A percentile compares a stretch with the other conserved stretches of the same genome.
Conservation (phyloP, 2,797 vertebrate species). For the Eidolon dupreanum region DNA sequence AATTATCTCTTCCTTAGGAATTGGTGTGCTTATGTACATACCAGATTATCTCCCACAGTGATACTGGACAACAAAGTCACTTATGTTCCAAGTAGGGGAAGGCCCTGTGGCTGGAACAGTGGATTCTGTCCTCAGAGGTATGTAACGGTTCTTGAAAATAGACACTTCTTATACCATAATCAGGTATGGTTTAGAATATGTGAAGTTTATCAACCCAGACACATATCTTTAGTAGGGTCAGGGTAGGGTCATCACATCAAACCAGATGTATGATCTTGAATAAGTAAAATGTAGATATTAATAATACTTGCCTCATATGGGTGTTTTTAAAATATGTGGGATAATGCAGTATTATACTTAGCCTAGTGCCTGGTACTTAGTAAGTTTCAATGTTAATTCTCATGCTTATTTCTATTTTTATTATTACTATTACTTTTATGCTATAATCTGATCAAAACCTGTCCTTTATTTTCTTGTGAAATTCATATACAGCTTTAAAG, state of each 20-base stretch:
- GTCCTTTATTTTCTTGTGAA: slow-evolving; percentile 27
- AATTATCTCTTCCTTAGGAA: slow-evolving; percentile 83
- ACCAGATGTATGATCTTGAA: neutral
- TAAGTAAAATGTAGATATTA: neutral
- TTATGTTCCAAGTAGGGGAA: slow-evolving; percentile 72
- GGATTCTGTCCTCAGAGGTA: slow-evolving; percentile 86
- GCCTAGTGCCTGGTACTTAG: neutral
- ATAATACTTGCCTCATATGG: neutral
- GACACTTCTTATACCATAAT: neutral
- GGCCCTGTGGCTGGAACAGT: slow-evolving; percentile 82
- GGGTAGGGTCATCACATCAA: neutral
- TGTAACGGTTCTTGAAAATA: slow-evolving; percentile 23
- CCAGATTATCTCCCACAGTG: slow-evolving; percentile 84
- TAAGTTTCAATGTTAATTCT: neutral
- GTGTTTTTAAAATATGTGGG: slow-evolving; percentile 14
- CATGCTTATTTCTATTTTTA: neutral
- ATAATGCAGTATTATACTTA: neutral
- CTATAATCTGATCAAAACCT: neutral
- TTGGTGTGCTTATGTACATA: slow-evolving; percentile 90
- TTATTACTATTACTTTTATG: neutral
- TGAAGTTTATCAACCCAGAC: neutral
- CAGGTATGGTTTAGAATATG: neutral
- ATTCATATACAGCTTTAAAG: neutral
- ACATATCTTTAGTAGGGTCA: neutral
- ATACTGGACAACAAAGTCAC: slow-evolving; percentile 83